Percentiles rank a stretch among this genome's conserved stretches.
Conservation (phyloP, 2,888 invertebrate species). For the Idaea straminata region DNA sequence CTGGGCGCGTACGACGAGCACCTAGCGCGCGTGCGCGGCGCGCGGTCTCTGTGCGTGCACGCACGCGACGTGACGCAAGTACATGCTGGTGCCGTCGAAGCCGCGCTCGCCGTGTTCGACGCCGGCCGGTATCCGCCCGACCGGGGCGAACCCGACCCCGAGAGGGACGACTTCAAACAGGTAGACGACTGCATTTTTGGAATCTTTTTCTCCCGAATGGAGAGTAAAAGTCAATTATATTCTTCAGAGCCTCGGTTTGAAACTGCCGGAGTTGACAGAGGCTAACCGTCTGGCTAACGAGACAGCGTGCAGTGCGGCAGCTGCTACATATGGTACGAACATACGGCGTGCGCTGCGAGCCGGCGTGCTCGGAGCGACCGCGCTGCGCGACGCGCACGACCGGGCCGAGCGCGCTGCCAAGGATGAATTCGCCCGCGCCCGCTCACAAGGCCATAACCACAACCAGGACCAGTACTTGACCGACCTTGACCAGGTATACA, state of each 20-base stretch:
- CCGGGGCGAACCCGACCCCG: constrained; percentile 13
- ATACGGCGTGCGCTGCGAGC: constrained; percentile 46
- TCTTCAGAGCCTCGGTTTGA: constrained; percentile 21
- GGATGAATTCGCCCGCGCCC: constrained; percentile 16
- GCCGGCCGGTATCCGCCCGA: constrained; percentile 17
- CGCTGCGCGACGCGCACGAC: constrained; percentile 16
- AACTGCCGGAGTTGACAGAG: constrained; percentile 12
- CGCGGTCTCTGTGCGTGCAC: constrained; percentile 26
- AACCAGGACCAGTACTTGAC: constrained; percentile 18
- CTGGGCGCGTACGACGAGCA: constrained; percentile 31
- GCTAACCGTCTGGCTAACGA: constrained; percentile 25
- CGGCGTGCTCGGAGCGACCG: constrained; percentile 42
- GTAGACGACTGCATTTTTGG: constrained; percentile 8
- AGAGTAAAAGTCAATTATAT: neutral
- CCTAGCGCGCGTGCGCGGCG: constrained; percentile 7
- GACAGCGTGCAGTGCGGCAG: constrained; percentile 19
- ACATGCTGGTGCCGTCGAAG: constrained; percentile 20
- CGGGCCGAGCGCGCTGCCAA: constrained; percentile 13
- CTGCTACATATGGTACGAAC: constrained; percentile 18
- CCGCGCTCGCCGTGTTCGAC: constrained; percentile 20
- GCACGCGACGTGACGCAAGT: constrained; percentile 21
- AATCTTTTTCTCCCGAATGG: neutral
- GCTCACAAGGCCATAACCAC: constrained; percentile 1
- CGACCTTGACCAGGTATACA: constrained; percentile 22
- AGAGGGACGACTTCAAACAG: constrained; percentile 20